A percentile compares a stretch with the other conserved stretches of the same genome.
Evolutionary conservation across 2,797 vertebrate species (phyloP).

Genomic region (Adrianichthys oophorus): DNA sequence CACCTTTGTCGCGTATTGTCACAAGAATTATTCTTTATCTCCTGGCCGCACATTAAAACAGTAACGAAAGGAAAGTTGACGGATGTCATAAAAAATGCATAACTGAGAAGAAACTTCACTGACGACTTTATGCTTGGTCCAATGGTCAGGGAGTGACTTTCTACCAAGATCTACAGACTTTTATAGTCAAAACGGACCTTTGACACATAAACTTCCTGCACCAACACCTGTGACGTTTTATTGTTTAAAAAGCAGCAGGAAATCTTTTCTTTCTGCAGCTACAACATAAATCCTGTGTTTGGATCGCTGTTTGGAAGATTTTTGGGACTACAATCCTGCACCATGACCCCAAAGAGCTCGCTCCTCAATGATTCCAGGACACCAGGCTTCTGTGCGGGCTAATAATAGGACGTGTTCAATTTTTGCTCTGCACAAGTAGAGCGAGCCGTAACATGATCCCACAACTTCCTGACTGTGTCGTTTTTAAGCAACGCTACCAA

Average conservation of each 20-base stretch:
- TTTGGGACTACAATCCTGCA: not conserved
- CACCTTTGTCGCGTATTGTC: slow-evolving; percentile 4
- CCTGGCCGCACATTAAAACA: not conserved
- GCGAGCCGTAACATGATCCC: slow-evolving; percentile 24
- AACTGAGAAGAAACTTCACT: slow-evolving; percentile 5
- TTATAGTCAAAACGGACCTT: slow-evolving; percentile 19
- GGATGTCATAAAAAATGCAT: slow-evolving; percentile 18
- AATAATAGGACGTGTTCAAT: slow-evolving; percentile 44
- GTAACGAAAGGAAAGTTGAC: not conserved
- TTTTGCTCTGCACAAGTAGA: slow-evolving; percentile 31
- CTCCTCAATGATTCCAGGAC: too few species aligned
- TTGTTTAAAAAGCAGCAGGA: not conserved
- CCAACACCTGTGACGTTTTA: not conserved
- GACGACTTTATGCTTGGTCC: not conserved
- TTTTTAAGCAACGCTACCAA: slow-evolving; percentile 1
- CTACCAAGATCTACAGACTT: not conserved
- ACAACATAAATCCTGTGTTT: not conserved
- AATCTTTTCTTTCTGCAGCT: too few species aligned
- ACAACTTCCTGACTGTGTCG: slow-evolving; percentile 10
- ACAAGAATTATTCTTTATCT: slow-evolving; percentile 15
- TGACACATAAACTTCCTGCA: slow-evolving; percentile 1
- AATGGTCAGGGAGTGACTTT: slow-evolving; percentile 6
- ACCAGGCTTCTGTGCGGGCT: slow-evolving; percentile 6
- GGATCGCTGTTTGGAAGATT: not conserved
- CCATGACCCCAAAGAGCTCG: too few species aligned